phyloP scores from a whole-genome alignment of 2,113 vertebrate species.

The Leiothrix lutea region DNA sequence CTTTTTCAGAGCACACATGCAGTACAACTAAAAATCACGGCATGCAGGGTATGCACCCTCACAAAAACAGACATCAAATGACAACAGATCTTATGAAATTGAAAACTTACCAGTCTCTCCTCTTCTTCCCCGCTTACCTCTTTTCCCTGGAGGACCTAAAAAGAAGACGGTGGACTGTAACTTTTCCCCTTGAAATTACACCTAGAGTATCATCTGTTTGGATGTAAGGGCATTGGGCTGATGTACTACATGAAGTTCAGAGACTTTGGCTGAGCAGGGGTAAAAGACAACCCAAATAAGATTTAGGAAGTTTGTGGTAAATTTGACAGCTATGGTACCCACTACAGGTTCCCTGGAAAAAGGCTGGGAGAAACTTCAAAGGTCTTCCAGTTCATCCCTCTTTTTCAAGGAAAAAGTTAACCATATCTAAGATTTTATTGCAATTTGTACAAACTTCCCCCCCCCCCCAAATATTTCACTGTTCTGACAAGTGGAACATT shows the following conservation, averaged over 20 bases:
- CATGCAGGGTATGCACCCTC: not conserved
- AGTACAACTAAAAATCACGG: not conserved
- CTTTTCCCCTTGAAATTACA: not conserved
- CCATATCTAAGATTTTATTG: not conserved
- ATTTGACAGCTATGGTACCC: not conserved
- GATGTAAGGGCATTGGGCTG: not conserved
- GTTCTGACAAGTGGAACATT: not conserved
- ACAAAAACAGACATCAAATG: not conserved
- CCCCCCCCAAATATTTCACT: not conserved
- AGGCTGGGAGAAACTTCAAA: not conserved
- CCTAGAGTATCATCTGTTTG: not conserved
- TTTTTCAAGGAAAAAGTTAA: not conserved
- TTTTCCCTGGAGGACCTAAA: slow-evolving; percentile 94
- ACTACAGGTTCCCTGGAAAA: not conserved
- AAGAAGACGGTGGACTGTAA: slow-evolving; percentile 11
- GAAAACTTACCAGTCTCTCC: slow-evolving; percentile 90
- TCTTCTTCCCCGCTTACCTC: slow-evolving; percentile 94
- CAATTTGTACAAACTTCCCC: not conserved
- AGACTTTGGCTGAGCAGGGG: not conserved
- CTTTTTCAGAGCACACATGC: not conserved
- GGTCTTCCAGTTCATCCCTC: not conserved
- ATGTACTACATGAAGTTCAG: not conserved
- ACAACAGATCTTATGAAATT: not conserved
- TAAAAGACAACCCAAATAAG: not conserved
- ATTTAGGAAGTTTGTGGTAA: not conserved